A percentile compares a stretch with the other conserved stretches of the same genome.
These are phyloP conservation scores for Parelbella ahira DNA, from an alignment of 2,888 invertebrate genomes.

Conservation along the genomic window DNA sequence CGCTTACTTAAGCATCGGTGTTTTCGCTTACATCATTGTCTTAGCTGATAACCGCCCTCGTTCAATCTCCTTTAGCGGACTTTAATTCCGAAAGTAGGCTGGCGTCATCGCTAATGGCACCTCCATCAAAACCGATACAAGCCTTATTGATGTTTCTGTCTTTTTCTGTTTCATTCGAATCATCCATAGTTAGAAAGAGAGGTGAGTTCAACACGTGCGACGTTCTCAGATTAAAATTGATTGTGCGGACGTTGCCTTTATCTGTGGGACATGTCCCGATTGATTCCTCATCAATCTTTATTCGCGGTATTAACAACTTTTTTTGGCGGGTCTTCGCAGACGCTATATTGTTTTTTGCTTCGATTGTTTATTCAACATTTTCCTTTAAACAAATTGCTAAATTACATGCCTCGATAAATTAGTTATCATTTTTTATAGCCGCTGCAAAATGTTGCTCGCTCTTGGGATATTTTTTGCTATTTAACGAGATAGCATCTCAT, in stretches of 20 bases:
- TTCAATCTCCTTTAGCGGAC: conserved; percentile 73
- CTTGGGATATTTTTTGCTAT: conserved; percentile 3
- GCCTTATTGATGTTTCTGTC: conserved; percentile 44
- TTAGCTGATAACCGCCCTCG: conserved; percentile 62
- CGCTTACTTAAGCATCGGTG: conserved; percentile 24
- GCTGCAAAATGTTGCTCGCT: conserved; percentile 2
- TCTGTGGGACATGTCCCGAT: conserved; percentile 67
- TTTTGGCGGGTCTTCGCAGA: conserved; percentile 36
- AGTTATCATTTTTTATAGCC: conserved; percentile 4
- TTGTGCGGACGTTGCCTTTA: conserved; percentile 68
- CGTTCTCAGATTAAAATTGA: conserved; percentile 77
- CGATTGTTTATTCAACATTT: conserved; percentile 29
- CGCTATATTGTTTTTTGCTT: conserved; percentile 12
- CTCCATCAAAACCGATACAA: conserved; percentile 58
- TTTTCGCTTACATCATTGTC: conserved; percentile 76
- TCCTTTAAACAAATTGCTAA: conserved; percentile 15
- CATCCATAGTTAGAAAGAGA: conserved; percentile 38
- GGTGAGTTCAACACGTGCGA: conserved; percentile 44
- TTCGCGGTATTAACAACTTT: conserved; percentile 62
- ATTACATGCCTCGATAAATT: conserved; percentile 12
- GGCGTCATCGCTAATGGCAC: conserved; percentile 65
- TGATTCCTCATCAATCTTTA: conserved; percentile 79
- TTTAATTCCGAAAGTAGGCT: conserved; percentile 77
- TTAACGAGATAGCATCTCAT: conserved; percentile 1
- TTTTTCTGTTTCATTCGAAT: conserved; percentile 34